Base-by-base conservation (phyloP, 2,797 vertebrate species). In the Streptopelia turtur region DNA sequence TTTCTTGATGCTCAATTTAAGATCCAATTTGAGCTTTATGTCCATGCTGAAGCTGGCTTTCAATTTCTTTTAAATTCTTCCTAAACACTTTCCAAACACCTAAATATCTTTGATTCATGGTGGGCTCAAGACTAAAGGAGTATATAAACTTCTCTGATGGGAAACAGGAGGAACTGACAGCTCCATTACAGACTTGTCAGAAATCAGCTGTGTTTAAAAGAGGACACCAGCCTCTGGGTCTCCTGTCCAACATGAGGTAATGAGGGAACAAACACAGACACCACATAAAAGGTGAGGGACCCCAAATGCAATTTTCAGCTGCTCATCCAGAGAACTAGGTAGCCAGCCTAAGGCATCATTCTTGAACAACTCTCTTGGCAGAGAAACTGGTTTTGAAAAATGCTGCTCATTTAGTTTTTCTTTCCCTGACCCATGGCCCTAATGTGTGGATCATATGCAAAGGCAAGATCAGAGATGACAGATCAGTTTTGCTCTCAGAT, bases 371-470 rank as follows among this genome's bases (percentile, higher is more conserved):
- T 77, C 61, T 90, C 55, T 90, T 6, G 1, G 89, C 50, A 87
- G 89, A 64, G n/a, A 95, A 96, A 84, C 68, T 33, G 77, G 41
- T 91, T 96, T 87, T 94, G 82, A 93, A 93, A 93, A 95, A 93
- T 89, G 66, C 18, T 94, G 87, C 85, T 96, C 89, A 64, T 93
- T 95, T 92, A 66, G 2, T 64, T 94, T 96, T 80, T 80, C 77
- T 52, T 82, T 85, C 56, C 47, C 77, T 93, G 66, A 93, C 87
- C 89, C 7, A 11, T 63, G 76, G 80, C 84, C 76, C 24, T 85
- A 71, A 80, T 8, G 24, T 59, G 77, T 57, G 78, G 53, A 92
- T 96, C 91, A 96, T 55, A 94, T 28, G 72, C 59, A 88, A 82
- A 93, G 37, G 76, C 83, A 50, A 88, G 45, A 95, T 93, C 87